These are phyloP conservation scores for Amyelois transitella DNA, from an alignment of 1,140 invertebrate species.

Conservation along the genomic window DNA sequence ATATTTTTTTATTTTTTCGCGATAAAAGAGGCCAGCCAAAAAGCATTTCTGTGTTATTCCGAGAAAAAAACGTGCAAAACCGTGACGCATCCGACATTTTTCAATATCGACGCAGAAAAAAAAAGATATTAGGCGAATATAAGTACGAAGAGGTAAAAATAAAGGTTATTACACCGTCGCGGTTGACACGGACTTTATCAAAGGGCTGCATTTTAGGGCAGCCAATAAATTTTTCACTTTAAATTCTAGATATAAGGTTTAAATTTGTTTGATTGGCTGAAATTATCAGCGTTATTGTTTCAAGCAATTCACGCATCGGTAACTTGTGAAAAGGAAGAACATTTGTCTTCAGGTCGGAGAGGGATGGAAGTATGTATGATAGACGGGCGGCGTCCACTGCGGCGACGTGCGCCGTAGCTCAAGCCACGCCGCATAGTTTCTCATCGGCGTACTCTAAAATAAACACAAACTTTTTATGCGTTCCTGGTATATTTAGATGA, in stretches of 20 bases:
- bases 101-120: constrained; percentile 59
- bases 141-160: constrained; percentile 37
- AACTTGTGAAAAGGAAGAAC: constrained; percentile 25
- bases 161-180: constrained; percentile 7
- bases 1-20: constrained; percentile 48
- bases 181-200: constrained; percentile 23
- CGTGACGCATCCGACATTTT: constrained; percentile 63
- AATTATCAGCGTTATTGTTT: constrained; percentile 57
- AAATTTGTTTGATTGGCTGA: constrained; percentile 43
- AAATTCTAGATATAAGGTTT: constrained; percentile 28
- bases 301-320: constrained; percentile 45
- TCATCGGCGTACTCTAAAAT: constrained; percentile 59
- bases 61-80: constrained; percentile 37
- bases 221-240: constrained; percentile 30
- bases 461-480: constrained; percentile 64
- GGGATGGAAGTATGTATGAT: constrained; percentile 46
- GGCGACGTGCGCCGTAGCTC: constrained; percentile 55
- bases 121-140: constrained; percentile 48
- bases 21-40: constrained; percentile 62
- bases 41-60: constrained; percentile 67
- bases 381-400: constrained; percentile 40
- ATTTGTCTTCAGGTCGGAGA: constrained; percentile 17
- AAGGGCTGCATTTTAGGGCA: not conserved
- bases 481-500: constrained; percentile 64
- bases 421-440: constrained; percentile 55